phyloP scores from a whole-genome alignment of 1,140 invertebrate species.

The Dolichoris vasculosae region DNA sequence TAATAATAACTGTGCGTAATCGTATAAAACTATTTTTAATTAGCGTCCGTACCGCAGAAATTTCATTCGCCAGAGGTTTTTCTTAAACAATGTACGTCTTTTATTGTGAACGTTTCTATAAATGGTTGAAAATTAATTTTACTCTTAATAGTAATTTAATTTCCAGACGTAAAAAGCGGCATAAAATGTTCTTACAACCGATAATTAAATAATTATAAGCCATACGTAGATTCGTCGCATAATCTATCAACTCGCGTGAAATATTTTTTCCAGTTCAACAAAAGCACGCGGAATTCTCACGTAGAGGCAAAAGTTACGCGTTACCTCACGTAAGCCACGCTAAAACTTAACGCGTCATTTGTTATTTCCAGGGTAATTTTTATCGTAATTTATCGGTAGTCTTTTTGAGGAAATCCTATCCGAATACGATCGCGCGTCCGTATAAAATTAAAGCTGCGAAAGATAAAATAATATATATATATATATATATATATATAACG shows the following conservation, averaged over 20 bases:
- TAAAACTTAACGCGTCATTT: constrained; percentile 8
- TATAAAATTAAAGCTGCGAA: not conserved
- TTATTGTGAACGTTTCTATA: not conserved
- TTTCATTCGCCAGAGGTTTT: constrained; percentile 4
- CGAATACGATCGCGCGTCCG: not conserved
- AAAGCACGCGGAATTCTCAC: not conserved
- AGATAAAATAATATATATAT: not conserved
- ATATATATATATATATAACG: not conserved
- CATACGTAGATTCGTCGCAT: not conserved
- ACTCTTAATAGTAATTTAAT: not conserved
- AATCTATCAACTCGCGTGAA: not conserved
- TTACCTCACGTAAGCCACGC: not conserved
- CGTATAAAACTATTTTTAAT: not conserved
- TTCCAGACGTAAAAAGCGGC: not conserved
- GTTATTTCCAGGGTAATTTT: constrained; percentile 9
- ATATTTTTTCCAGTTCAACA: not conserved
- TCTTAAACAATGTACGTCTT: not conserved
- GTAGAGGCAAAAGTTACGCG: not conserved
- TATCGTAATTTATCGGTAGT: not conserved
- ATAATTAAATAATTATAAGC: constrained; percentile 5
- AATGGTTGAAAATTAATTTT: not conserved
- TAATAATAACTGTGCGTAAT: not conserved
- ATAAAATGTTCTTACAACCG: not conserved
- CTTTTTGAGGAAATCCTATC: constrained; percentile 15
- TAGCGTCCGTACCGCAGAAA: not conserved